Base-by-base conservation (phyloP, 2,113 vertebrate species). In the Paratilapia polleni region DNA sequence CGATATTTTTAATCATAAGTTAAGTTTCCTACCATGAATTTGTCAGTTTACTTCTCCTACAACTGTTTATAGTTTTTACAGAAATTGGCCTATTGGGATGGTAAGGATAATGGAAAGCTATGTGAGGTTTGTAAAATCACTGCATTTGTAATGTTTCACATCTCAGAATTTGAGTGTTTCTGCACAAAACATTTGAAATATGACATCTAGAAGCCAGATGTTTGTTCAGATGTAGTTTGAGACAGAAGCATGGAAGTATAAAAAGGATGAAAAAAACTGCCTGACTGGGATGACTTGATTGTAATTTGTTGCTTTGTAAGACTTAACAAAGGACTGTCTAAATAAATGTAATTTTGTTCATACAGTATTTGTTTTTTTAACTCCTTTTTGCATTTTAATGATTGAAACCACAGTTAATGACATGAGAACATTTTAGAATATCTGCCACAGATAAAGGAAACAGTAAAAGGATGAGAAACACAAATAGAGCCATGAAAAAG, bases 161-260 rank as follows among this genome's bases (percentile, higher is more conserved):
- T 66, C 62, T 66, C 63, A 43, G 41, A 66, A 43, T 68, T 47
- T 26, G 22, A 43, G 8, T 70, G 17, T 70, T 0, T 20, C 4
- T 73, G 43, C 66, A 52, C 66, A 70, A 52, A 73, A 20, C 31
- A 20, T 73, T 73, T 52, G 26, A 52, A 52, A 49, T 73, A 31
- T 8, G 24, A 52, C 24, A 20, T 10, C 24, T 38, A 70, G 41
- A 68, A 6, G 28, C 64, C 66, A 49, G 24, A 24, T 24, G 43
- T 13, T 43, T 49, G 43, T 26, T 49, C 24, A 52, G 43, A 52
- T 31, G 43, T 26, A 41, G 63, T 47, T 68, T 52, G 26, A 73
- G 52, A 31, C 43, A n/a, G 41, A 68, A 47, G 10, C 1, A 70
- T 52, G 43, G 41, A 31, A 20, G 66, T 34, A 34, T 4, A 3